phyloP scores from a whole-genome alignment of 2,797 vertebrate genomes.

The Scomberomorus guttatus region DNA sequence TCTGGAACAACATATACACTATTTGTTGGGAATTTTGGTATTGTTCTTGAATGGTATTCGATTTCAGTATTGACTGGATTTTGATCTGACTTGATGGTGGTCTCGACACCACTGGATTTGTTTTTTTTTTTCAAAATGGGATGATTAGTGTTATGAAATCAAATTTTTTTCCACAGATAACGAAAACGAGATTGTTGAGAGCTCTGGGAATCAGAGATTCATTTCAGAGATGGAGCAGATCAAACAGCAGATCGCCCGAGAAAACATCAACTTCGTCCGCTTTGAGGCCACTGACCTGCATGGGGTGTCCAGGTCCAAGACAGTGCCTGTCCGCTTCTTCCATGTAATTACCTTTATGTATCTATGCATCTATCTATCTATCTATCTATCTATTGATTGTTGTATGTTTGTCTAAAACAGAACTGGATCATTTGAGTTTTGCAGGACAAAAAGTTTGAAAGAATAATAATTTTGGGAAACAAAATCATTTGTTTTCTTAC shows the following conservation, averaged over 20 bases:
- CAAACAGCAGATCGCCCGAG: conserved; percentile 92
- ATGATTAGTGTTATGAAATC: background rate
- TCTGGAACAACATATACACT: background rate
- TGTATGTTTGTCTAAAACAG: no score
- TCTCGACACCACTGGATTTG: background rate
- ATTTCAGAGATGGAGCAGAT: conserved; percentile 90
- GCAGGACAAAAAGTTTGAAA: background rate
- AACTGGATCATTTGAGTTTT: no score
- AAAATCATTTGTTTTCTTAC: background rate
- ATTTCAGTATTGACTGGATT: background rate
- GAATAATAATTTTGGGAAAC: background rate
- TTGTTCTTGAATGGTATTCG: background rate
- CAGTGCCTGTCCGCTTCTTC: conserved; percentile 93
- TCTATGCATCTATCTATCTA: background rate
- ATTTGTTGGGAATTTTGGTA: background rate
- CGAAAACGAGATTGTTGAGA: conserved; percentile 73
- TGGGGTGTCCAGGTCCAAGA: conserved; percentile 95
- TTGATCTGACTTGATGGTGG: background rate
- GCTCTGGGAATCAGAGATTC: conserved; percentile 75
- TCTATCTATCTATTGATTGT: no score
- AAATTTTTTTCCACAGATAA: conserved; percentile 79
- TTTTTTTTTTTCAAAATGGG: background rate
- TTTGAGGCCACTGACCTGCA: conserved; percentile 96
- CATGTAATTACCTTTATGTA: conserved; percentile 83
- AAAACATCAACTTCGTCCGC: conserved; percentile 91